phyloP scores from a whole-genome alignment of 2,113 vertebrate genomes.

The Malurus cyaneus region DNA sequence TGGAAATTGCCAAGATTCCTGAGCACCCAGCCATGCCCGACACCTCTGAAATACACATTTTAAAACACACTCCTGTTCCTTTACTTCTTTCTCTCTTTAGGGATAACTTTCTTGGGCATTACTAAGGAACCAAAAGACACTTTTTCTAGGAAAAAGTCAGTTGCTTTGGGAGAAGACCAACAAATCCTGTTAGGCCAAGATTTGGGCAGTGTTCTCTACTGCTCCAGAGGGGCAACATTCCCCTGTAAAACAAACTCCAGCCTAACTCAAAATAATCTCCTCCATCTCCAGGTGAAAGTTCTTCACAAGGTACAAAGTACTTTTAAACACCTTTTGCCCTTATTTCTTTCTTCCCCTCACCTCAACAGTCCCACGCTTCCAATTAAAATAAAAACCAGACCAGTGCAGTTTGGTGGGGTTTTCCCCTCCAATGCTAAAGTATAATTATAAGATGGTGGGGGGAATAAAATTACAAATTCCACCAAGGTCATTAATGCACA shows the following conservation, averaged over 20 bases:
- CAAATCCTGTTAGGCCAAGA: background rate
- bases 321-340: background rate
- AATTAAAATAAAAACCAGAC: background rate
- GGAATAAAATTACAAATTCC: conserved; percentile 60
- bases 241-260: background rate
- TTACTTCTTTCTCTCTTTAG: background rate
- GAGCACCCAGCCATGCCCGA: accelerated
- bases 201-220: background rate
- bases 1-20: background rate
- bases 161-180: background rate
- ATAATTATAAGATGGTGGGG: background rate
- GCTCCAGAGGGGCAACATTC: background rate
- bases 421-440: background rate
- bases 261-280: background rate
- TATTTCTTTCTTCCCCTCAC: background rate
- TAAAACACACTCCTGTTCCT: background rate
- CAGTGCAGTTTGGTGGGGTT: background rate
- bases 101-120: background rate
- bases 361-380: background rate
- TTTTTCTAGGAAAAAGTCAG: background rate
- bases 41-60: background rate
- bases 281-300: background rate
- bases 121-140: background rate
- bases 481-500: conserved; percentile 74
- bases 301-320: background rate